Evolutionary conservation across 2,888 invertebrate genomes (phyloP).

Genomic region (Habrosyne pyritoides): DNA sequence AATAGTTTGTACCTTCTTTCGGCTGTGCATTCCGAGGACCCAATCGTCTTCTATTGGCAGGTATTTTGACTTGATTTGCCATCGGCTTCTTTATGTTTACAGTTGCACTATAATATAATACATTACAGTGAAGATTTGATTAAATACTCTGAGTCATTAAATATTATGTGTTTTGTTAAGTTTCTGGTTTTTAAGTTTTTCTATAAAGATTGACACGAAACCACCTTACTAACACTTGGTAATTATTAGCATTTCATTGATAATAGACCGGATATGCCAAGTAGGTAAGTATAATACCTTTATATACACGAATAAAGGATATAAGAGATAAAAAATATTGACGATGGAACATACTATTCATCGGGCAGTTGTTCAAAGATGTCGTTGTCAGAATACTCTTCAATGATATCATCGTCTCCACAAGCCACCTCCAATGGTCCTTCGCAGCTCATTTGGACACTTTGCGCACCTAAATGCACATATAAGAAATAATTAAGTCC

Average conservation of each 20-base stretch:
- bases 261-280: too few relatives aligned
- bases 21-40: conserved; percentile 29
- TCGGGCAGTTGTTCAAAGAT: conserved; percentile 22
- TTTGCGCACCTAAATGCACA: conserved; percentile 29
- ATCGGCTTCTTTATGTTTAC: not conserved
- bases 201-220: too few relatives aligned
- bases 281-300: too few relatives aligned
- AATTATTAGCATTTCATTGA: too few relatives aligned
- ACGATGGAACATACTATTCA: conserved; percentile 36
- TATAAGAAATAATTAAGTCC: conserved; percentile 21
- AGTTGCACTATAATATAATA: conserved; percentile 3
- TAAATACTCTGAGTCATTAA: too few relatives aligned
- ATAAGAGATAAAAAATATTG: not conserved
- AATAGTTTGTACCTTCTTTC: conserved; percentile 32
- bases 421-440: conserved; percentile 44
- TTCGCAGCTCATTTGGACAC: conserved; percentile 23
- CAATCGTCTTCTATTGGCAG: conserved; percentile 28
- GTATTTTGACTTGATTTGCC: conserved; percentile 12
- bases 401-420: conserved; percentile 36
- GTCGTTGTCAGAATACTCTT: conserved; percentile 31
- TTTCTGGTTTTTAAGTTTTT: too few relatives aligned
- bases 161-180: too few relatives aligned
- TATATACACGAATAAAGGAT: too few relatives aligned
- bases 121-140: not conserved
- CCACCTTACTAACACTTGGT: too few relatives aligned